These are phyloP conservation scores for Natator depressus DNA, from an alignment of 2,113 vertebrate species.

Conservation along the genomic window DNA sequence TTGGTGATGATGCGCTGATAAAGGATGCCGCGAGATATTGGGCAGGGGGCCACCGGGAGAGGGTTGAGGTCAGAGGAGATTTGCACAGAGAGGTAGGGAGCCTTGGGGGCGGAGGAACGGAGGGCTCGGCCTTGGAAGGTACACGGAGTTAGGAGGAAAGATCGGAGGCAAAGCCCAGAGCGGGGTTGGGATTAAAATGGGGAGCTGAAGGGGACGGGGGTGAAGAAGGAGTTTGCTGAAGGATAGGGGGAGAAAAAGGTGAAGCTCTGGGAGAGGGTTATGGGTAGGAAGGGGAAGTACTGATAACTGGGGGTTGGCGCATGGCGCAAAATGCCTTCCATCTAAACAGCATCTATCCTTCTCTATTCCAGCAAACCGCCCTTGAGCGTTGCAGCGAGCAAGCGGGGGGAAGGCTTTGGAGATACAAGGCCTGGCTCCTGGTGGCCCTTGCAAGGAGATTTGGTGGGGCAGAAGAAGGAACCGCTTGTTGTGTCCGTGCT, in stretches of 20 bases:
- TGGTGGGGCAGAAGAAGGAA: not conserved
- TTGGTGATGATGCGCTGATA: not conserved
- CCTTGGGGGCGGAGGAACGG: not conserved
- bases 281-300: not conserved
- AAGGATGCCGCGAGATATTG: not conserved
- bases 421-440: not conserved
- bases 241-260: not conserved
- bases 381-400: not conserved
- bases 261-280: not conserved
- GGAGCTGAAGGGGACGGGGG: no score
- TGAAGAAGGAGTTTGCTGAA: not conserved
- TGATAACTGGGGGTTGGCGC: not conserved
- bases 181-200: slow-evolving; percentile 5
- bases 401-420: not conserved
- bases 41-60: not conserved
- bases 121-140: not conserved
- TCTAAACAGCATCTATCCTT: slow-evolving; percentile 2
- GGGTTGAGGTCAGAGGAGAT: not conserved
- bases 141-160: not conserved
- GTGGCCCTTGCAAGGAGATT: no score
- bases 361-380: not conserved
- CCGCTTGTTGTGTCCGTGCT: not conserved
- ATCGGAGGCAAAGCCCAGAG: not conserved
- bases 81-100: not conserved
- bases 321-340: not conserved